A percentile compares a stretch with the other conserved stretches of the same genome.
phyloP scores from a whole-genome alignment of 2,113 vertebrate species.

The Ploceus nigricollis region DNA sequence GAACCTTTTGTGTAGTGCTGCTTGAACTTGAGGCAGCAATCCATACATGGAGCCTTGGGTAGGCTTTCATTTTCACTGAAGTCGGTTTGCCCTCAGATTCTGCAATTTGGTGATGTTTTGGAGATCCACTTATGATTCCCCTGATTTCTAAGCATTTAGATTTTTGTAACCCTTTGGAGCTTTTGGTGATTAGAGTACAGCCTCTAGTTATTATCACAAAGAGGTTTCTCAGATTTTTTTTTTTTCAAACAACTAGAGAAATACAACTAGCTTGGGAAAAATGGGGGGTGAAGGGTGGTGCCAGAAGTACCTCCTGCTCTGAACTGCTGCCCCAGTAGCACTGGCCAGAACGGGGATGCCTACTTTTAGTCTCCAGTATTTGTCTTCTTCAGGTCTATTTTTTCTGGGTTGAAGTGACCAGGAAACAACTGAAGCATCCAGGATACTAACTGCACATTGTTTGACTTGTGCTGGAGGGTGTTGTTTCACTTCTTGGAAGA shows the following conservation, averaged over 20 bases:
- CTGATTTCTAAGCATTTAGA: background rate
- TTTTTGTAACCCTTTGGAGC: background rate
- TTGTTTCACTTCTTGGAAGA: background rate
- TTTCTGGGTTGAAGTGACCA: background rate
- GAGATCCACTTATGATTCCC: background rate
- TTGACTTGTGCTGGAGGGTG: background rate
- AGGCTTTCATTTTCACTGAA: background rate
- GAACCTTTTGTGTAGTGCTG: background rate
- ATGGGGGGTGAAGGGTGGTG: background rate
- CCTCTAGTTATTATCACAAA: background rate
- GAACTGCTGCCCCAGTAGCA: background rate
- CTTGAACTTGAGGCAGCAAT: background rate
- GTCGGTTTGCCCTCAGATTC: background rate
- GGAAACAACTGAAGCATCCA: background rate
- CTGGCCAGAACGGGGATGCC: background rate
- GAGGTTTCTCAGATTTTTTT: background rate
- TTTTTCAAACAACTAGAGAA: background rate
- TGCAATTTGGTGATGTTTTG: background rate
- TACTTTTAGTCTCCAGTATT: background rate
- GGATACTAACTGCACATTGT: background rate
- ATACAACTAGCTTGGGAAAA: background rate
- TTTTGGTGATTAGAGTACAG: background rate
- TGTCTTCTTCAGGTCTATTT: background rate
- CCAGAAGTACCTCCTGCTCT: background rate
- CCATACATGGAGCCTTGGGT: background rate